These are phyloP conservation scores for Junco hyemalis DNA, from an alignment of 2,113 vertebrate species.

Conservation along the genomic window DNA sequence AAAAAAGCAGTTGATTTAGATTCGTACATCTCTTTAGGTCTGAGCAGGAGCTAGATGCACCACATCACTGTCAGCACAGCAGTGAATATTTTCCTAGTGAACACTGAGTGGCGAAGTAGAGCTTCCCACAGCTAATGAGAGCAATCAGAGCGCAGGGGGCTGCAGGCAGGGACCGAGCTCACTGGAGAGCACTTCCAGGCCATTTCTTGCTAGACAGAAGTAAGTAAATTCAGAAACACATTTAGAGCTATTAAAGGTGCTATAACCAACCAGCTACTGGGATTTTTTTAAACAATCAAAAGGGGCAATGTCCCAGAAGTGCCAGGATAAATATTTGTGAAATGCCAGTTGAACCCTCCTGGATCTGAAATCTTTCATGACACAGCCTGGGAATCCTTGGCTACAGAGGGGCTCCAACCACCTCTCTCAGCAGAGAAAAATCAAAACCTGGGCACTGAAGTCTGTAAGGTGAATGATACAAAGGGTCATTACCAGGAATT, in stretches of 20 bases:
- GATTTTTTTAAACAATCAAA: not conserved
- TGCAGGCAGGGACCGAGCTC: not conserved
- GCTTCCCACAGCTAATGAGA: not conserved
- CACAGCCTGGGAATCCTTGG: not conserved
- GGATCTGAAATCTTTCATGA: not conserved
- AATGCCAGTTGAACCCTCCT: not conserved
- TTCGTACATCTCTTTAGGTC: not conserved
- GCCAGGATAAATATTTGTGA: not conserved
- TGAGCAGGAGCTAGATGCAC: not conserved
- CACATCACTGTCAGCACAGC: not conserved
- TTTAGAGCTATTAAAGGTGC: not conserved
- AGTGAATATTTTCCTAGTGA: not conserved
- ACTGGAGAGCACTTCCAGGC: not conserved
- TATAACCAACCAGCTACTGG: not conserved
- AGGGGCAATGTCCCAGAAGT: not conserved
- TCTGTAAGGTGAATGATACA: not conserved
- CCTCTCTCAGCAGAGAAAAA: not conserved
- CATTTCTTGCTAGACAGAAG: not conserved
- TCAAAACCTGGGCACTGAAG: not conserved
- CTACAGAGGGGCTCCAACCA: not conserved
- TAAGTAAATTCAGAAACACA: not conserved
- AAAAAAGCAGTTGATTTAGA: not conserved
- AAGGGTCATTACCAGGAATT: not conserved
- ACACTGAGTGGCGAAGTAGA: slow-evolving; percentile 33
- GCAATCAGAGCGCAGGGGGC: not conserved